Percentiles rank a stretch among this genome's conserved stretches.
Evolutionary conservation across 1,140 invertebrate species (phyloP).

Genomic region (Geopemphigus sp.): DNA sequence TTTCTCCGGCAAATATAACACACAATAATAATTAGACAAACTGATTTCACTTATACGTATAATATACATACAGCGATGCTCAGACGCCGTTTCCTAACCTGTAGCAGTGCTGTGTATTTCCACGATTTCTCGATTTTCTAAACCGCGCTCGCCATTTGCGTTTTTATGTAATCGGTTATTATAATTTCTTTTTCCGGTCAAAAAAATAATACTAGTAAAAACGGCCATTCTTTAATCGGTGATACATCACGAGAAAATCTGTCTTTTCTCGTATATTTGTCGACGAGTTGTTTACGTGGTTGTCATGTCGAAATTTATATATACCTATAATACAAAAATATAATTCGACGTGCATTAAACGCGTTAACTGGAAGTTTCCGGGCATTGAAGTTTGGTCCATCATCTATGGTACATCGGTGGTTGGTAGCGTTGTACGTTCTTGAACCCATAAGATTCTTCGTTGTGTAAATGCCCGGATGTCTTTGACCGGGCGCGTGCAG

Average conservation of each 20-base stretch:
- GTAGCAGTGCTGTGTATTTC: neutral
- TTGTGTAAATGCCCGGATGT: constrained; percentile 27
- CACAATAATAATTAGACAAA: constrained; percentile 40
- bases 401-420: neutral
- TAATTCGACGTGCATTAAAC: neutral
- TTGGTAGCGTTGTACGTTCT: constrained; percentile 27
- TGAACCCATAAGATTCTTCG: constrained; percentile 33
- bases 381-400: neutral
- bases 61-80: neutral
- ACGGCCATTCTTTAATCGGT: no score
- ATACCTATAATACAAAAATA: no score
- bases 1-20: constrained; percentile 22
- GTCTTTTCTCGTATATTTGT: no score
- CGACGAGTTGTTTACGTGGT: no score
- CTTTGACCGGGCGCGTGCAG: constrained; percentile 42
- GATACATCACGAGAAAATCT: no score
- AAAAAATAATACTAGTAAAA: no score
- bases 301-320: no score
- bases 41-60: constrained; percentile 17
- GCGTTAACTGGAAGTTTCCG: neutral
- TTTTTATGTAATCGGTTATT: constrained; percentile 25
- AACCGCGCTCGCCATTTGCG: neutral
- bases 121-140: constrained; percentile 43
- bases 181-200: neutral
- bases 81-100: constrained; percentile 14